Evolutionary conservation across 2,113 vertebrate species (phyloP), one percentile per base, ranked within the genome.

Genomic region (Channa argus): DNA sequence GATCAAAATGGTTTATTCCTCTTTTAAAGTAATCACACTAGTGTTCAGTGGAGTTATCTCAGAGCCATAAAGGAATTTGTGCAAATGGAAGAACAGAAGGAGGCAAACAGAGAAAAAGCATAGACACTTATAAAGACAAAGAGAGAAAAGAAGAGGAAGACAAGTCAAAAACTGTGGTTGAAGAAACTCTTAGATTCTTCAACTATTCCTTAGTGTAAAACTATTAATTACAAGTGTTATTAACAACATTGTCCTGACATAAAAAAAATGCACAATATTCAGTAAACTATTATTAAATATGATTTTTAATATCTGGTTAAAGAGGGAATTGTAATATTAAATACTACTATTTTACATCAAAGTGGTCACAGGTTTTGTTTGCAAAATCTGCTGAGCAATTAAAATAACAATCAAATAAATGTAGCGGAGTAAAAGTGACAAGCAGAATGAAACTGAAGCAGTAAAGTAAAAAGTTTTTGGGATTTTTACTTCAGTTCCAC

Each of bases 11-110:
- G 24, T 43, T 49, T 12, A 61, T 70, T 64, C 0, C 51, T 68
- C 82, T 68, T 55, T 56, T 41, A 0, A 9, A 45, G 45, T 24
- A 13, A 64, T 71, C 2, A 12, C 11, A 24, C 0, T 49, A 44
- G 24, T 51, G 12, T 68, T 67, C 71, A 15, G 36, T 56, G 37
- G 24, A 50, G 7, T 69, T 61, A 62, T 39, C 33, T 34, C 13
- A 33, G 5, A 37, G 41, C 2, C 9, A 11, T 24, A 38, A 34
- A 24, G 37, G 39, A 54, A 54, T 43, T 3, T 51, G 5, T 3
- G 3, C 2, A 53, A 47, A 55, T n/a, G 37, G 37, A 37, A 58
- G 45, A 43, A 4, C 5, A 68, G 58, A 10, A 41, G 34, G 14
- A 51, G 45, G n/a, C 8, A 12, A 2, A 45, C 15, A 54, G 9